Base-by-base conservation (phyloP, 2,113 vertebrate genomes). In the Corvus moneduloides region DNA sequence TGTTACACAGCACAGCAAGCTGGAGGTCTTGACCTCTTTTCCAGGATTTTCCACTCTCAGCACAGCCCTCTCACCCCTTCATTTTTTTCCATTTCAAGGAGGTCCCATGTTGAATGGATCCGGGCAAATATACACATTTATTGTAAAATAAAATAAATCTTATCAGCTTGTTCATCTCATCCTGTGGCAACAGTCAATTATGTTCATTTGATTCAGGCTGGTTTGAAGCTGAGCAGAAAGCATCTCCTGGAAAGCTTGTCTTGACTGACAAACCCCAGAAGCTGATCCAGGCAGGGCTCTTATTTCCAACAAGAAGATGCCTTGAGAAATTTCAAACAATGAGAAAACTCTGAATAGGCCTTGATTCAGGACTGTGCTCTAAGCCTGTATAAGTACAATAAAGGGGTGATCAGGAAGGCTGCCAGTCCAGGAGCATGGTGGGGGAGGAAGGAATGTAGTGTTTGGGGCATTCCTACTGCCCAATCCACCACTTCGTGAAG, bases 101-200 rank as follows among this genome's bases (percentile, higher is more conserved):
- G 44, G 80, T 92, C 56, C 41, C 0, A 1, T 9, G 68, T 71
- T 91, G 69, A 97, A 95, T 95, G 77, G 43, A 91, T 75, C 66
- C 0, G 0, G 32, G 66, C 28, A 89, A 93, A 94, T 54, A 88
- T 28, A 90, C 74, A 93, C 56, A 69, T 87, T 91, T 79, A 89
- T 89, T 89, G 62, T 43, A 87, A 95, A 92, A 91, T 89, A 87
- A 3, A 87, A 95, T 94, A 96, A 89, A 92, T 91, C 81, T 94
- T 94, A 96, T 93, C 94, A 91, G 81, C 81, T 91, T 96, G 84
- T 87, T 95, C 94, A 96, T 96, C 91, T 95, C 85, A 73, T 84
- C 81, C 89, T 79, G 73, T 73, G 81, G 72, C 69, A 94, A 95
- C 68, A 92, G 85, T 90, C 89, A 93, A 75, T 95, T 96, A 94